Base-by-base conservation (phyloP, 1,140 invertebrate species). In the Chironomus tepperi region DNA sequence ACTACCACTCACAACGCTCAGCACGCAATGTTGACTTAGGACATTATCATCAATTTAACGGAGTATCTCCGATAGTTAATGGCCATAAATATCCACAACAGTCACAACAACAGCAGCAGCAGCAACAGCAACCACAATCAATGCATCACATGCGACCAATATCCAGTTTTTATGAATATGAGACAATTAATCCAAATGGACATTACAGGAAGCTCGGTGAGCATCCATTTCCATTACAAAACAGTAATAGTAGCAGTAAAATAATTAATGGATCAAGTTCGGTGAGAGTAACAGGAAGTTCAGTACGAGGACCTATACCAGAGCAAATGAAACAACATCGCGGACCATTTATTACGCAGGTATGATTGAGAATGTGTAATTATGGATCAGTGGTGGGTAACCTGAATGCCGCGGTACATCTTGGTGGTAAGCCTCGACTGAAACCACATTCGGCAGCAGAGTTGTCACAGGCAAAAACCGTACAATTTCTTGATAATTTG, bases 121-220 rank as follows among this genome's bases (percentile, higher is more conserved):
- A 47, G 8, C 43, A 79, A 75, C 77, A 47, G 77, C 78, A 74
- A 42, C 42, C 73, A 64, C 73, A 57, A 34, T 34, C 18, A 18
- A 67, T 74, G 16, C 65, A 57, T 47, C 19, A 75, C 42, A 43
- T 43, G 18, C 84, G 91, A 9, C 91, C 91, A 12, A 87, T 90
- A 74, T 92, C 91, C 76, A 93, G 91, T 81, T 93, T 89, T 82
- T 93, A 91, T 79, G 92, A 93, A 82, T 93, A 93, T 81, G 92
- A 93, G 80, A 91, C 87, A 76, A 87, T 91, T 16, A 89, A 91
- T 78, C 87, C 85, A 43, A 79, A 84, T 1, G 78, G 83, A 42
- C 81, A 21, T 21, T 70, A 70, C 65, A 70, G 65, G 10, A 70
- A 73, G 34, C 34, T 42, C 0, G 42, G 34, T 2, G 73, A 43